Evolutionary conservation across 2,797 vertebrate species (phyloP).

Genomic region (Dicrostonyx torquatus): DNA sequence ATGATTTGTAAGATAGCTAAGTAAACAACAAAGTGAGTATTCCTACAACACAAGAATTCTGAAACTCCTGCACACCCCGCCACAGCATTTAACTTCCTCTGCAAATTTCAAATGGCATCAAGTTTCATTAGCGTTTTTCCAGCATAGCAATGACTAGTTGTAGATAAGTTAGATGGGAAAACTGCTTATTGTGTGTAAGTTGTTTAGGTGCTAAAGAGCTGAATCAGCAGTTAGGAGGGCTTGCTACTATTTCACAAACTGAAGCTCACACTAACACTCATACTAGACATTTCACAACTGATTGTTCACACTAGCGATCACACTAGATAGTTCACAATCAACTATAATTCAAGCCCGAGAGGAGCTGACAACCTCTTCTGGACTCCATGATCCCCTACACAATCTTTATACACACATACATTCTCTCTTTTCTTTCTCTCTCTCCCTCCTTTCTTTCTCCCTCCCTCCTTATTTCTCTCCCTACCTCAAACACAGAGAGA

Average conservation of each 20-base stretch:
- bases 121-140: not conserved
- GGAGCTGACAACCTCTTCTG: not conserved
- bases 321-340: not conserved
- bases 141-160: not conserved
- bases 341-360: not conserved
- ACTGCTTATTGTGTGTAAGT: not conserved
- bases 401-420: not conserved
- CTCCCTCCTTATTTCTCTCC: not conserved
- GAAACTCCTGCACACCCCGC: rapidly evolving
- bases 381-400: not conserved
- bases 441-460: not conserved
- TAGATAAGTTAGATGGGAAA: not conserved
- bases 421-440: not conserved
- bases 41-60: not conserved
- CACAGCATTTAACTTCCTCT: not conserved
- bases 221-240: not conserved
- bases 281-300: not conserved
- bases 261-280: not conserved
- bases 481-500: not conserved
- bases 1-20: not conserved
- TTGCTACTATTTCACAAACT: not conserved
- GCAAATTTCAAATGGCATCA: not conserved
- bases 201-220: not conserved
- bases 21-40: not conserved
- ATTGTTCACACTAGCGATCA: not conserved